These are phyloP conservation scores for Rhynchotus rufescens DNA, from an alignment of 2,797 vertebrate genomes.

Conservation along the genomic window DNA sequence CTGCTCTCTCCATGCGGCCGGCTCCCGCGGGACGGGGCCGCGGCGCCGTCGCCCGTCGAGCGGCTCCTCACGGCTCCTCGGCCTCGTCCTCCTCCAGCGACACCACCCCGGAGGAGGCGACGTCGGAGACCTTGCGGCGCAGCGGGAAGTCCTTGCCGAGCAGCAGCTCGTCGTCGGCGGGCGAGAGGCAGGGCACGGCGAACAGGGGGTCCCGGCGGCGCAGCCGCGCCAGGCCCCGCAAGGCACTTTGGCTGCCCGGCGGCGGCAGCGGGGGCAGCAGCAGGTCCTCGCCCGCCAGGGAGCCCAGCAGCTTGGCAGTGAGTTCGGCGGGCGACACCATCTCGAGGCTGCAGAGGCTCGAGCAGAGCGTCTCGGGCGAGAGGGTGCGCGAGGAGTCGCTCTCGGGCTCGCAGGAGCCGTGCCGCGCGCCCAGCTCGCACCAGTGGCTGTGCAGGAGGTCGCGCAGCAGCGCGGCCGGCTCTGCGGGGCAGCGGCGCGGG, in stretches of 20 bases:
- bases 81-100: constrained; percentile 91
- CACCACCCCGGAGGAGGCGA: constrained; percentile 92
- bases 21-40: background rate
- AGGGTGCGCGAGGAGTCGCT: constrained; percentile 90
- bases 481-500: constrained; percentile 60
- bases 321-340: constrained; percentile 88
- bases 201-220: constrained; percentile 91
- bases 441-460: constrained; percentile 91
- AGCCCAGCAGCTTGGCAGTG: constrained; percentile 90
- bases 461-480: constrained; percentile 84
- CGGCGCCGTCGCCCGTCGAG: background rate
- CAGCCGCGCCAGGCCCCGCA: constrained; percentile 86
- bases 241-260: constrained; percentile 87
- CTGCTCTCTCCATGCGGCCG: background rate
- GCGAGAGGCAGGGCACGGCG: constrained; percentile 89
- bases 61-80: constrained; percentile 67
- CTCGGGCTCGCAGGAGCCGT: constrained; percentile 83
- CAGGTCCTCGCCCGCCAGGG: constrained; percentile 84
- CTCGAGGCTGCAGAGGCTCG: constrained; percentile 96
- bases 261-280: constrained; percentile 87
- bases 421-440: constrained; percentile 84
- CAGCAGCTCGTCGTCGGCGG: constrained; percentile 87
- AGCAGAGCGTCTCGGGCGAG: constrained; percentile 94
- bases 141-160: constrained; percentile 89
- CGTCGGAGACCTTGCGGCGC: constrained; percentile 89